Conservation (phyloP, 2,888 invertebrate species). For the Nomada ruficornis region DNA sequence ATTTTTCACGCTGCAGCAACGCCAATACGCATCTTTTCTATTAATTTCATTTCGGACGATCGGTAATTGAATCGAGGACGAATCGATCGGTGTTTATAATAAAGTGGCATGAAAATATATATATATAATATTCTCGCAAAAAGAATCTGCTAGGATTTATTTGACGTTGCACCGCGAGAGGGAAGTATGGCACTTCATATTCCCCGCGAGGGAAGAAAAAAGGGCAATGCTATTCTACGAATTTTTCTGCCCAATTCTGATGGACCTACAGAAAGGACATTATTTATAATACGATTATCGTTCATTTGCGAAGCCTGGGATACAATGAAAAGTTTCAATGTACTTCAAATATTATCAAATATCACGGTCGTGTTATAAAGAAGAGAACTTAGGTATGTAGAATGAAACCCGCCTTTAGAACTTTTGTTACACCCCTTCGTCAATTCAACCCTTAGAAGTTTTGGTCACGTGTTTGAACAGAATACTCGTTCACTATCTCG, state of each 20-base stretch:
- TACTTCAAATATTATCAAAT: not conserved
- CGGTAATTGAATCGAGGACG: slow-evolving; percentile 7
- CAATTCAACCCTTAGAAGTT: not conserved
- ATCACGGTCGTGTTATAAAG: not conserved
- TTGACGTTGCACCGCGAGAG: slow-evolving; percentile 27
- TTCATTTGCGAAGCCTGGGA: not conserved
- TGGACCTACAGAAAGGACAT: not conserved
- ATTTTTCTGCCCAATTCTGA: not conserved
- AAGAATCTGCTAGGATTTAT: not conserved
- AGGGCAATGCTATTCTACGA: not conserved
- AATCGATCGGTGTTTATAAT: slow-evolving; percentile 18
- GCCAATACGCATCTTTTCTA: slow-evolving; percentile 71
- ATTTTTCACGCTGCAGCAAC: slow-evolving; percentile 42
- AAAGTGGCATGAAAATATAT: not conserved
- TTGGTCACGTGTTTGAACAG: slow-evolving; percentile 16
- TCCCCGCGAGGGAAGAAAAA: slow-evolving; percentile 60
- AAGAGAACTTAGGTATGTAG: slow-evolving; percentile 21
- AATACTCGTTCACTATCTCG: slow-evolving; percentile 23
- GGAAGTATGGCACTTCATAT: slow-evolving; percentile 83
- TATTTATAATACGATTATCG: not conserved
- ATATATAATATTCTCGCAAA: not conserved
- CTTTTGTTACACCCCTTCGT: slow-evolving; percentile 29
- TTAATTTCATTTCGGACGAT: slow-evolving; percentile 79
- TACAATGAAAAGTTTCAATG: not conserved
- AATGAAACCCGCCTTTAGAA: slow-evolving; percentile 22